phyloP scores from a whole-genome alignment of 2,888 invertebrate species.

The Hyalella azteca region DNA sequence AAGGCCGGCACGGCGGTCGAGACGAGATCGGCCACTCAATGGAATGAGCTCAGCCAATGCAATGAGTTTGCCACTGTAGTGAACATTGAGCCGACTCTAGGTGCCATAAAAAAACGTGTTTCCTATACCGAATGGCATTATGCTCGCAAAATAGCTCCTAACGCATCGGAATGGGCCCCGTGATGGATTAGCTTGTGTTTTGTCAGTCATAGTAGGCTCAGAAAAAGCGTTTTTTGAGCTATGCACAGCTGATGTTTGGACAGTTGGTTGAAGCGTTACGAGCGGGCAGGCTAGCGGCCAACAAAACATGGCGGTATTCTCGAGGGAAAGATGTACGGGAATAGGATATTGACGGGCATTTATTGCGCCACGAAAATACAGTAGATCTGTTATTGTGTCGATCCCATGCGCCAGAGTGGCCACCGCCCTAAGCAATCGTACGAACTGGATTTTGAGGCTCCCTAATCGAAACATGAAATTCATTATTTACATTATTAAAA shows the following conservation, averaged over 20 bases:
- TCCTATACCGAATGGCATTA: constrained; percentile 27
- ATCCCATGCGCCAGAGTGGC: neutral
- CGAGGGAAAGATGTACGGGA: neutral
- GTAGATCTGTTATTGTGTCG: constrained; percentile 8
- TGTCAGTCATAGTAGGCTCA: constrained; percentile 21
- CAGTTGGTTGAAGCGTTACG: neutral
- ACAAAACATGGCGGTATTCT: constrained; percentile 16
- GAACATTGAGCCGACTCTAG: constrained; percentile 10
- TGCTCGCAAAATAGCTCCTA: constrained; percentile 20
- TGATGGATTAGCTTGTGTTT: constrained; percentile 28
- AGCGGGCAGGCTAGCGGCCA: neutral
- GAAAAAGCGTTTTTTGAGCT: constrained; percentile 1
- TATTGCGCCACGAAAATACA: constrained; percentile 15
- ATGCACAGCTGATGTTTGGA: neutral
- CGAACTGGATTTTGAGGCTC: too few relatives aligned
- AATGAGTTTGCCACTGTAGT: constrained; percentile 8
- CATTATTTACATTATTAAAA: too few relatives aligned
- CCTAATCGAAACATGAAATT: too few relatives aligned
- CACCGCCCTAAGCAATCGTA: too few relatives aligned
- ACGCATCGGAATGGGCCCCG: constrained; percentile 30
- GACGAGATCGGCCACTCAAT: constrained; percentile 27
- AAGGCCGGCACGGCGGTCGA: neutral
- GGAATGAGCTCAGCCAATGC: constrained; percentile 20
- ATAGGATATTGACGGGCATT: constrained; percentile 11
- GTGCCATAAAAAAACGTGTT: constrained; percentile 29